Base-by-base conservation (phyloP, 2,888 invertebrate species). In the Mimas tiliae region DNA sequence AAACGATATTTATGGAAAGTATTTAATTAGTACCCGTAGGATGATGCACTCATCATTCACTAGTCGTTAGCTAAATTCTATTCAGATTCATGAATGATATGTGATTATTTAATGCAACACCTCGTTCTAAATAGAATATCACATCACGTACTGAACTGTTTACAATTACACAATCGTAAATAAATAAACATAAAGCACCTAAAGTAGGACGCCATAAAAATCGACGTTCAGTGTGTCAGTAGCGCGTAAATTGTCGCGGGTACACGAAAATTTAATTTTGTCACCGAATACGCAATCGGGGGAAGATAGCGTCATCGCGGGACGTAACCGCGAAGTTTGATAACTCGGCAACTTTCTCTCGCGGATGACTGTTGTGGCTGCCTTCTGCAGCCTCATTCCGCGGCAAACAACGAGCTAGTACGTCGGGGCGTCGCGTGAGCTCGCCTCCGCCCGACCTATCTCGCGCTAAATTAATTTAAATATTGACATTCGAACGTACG, bases 321-420 rank as follows among this genome's bases (percentile, higher is more conserved):
- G 88, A 92, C 91, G 93, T 93, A 93, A 93, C 91, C 88, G 86
- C 89, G 81, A 82, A 85, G 90, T 91, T 90, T 90, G 89, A 90
- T 91, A 91, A 91, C 91, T 90, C 78, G 78, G 83, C 80, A 88
- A 92, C 92, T 93, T 93, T 92, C 92, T 92, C 91, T 91, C 90
- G 83, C 76, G 77, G 73, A 69, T 71, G 69, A 70, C 70, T 67
- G 75, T 76, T 74, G 77, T 76, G 74, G 73, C 74, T 77, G 78
- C 72, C 76, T 77, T 72, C 68, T 69, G 71, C 87, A 88, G 87
- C 84, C 80, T 89, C 90, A 88, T 85, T 90, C 84, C 82, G 87
- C 82, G 78, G 77, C 80, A 76, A 82, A 78, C 85, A 81, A 77
- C 87, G 87, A 85, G 83, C 82, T 79, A 80, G 82, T 82, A 82